Conservation (phyloP, 2,888 invertebrate species). For the Hemistola chrysoprasaria region DNA sequence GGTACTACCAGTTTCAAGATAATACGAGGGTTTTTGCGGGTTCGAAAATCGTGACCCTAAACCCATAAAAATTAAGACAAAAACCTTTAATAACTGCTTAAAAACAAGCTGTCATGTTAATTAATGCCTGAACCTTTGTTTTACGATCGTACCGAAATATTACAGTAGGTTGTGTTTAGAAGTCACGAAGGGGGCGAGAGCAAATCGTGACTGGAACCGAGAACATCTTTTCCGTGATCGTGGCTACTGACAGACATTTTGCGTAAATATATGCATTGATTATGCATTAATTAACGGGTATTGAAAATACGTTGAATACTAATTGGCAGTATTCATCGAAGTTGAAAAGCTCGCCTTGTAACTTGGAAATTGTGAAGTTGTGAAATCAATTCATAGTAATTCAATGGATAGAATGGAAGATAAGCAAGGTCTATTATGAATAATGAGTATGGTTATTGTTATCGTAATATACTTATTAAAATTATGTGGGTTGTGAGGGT, state of each 20-base stretch:
- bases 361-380: not conserved
- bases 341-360: slow-evolving; percentile 22
- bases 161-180: slow-evolving; percentile 17
- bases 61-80: slow-evolving; percentile 28
- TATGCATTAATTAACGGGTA: slow-evolving; percentile 41
- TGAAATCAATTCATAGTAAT: no score
- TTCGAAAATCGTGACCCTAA: slow-evolving; percentile 30
- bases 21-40: slow-evolving; percentile 12
- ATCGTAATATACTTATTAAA: no score
- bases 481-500: no score
- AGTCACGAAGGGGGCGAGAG: slow-evolving; percentile 46
- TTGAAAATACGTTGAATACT: slow-evolving; percentile 22
- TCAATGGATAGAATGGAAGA: no score
- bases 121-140: slow-evolving; percentile 32
- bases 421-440: no score
- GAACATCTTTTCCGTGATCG: slow-evolving; percentile 67
- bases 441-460: no score
- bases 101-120: slow-evolving; percentile 49
- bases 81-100: slow-evolving; percentile 37
- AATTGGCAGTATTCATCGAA: slow-evolving; percentile 27
- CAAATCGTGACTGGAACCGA: slow-evolving; percentile 48
- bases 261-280: no score
- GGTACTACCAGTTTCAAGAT: no score
- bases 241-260: slow-evolving; percentile 44
- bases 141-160: slow-evolving; percentile 15